Percentiles rank a stretch among this genome's conserved stretches.
Evolutionary conservation across 2,888 invertebrate species (phyloP).

Genomic region (Pandemis corylana): DNA sequence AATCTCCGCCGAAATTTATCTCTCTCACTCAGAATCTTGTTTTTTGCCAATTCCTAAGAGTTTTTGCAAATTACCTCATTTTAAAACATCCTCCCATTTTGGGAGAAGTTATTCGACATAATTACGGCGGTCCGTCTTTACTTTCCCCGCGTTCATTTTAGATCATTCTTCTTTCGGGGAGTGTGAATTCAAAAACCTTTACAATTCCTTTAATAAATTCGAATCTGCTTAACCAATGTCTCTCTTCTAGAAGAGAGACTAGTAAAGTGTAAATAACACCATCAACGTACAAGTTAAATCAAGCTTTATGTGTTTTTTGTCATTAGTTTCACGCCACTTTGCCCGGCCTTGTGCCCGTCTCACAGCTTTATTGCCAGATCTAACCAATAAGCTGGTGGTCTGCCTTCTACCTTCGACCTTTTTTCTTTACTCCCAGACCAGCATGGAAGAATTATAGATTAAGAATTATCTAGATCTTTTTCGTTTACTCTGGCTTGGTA

Average conservation of each 20-base stretch:
- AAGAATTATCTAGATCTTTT: slow-evolving; percentile 6
- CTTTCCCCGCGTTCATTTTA: slow-evolving; percentile 49
- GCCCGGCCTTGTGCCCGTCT: too few species aligned
- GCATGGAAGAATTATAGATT: too few species aligned
- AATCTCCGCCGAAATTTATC: slow-evolving; percentile 67
- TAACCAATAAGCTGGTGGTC: too few species aligned
- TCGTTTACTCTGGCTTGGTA: slow-evolving; percentile 19
- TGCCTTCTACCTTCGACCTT: too few species aligned
- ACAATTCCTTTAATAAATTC: background rate
- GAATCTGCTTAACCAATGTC: too few species aligned
- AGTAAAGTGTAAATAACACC: too few species aligned
- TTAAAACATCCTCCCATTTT: slow-evolving; percentile 51
- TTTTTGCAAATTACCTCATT: slow-evolving; percentile 59
- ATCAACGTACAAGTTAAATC: too few species aligned
- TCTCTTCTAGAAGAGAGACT: too few species aligned
- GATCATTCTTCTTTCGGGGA: slow-evolving; percentile 49
- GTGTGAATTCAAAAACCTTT: slow-evolving; percentile 27
- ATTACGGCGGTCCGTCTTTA: slow-evolving; percentile 57
- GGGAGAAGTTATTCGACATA: slow-evolving; percentile 47
- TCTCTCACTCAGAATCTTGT: slow-evolving; percentile 52
- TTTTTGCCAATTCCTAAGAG: slow-evolving; percentile 53
- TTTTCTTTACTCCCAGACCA: too few species aligned
- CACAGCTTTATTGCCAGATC: too few species aligned
- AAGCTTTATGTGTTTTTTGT: too few species aligned
- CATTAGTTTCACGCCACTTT: too few species aligned